Conservation (phyloP, 2,113 vertebrate genomes). For the Nycticorax nycticorax region DNA sequence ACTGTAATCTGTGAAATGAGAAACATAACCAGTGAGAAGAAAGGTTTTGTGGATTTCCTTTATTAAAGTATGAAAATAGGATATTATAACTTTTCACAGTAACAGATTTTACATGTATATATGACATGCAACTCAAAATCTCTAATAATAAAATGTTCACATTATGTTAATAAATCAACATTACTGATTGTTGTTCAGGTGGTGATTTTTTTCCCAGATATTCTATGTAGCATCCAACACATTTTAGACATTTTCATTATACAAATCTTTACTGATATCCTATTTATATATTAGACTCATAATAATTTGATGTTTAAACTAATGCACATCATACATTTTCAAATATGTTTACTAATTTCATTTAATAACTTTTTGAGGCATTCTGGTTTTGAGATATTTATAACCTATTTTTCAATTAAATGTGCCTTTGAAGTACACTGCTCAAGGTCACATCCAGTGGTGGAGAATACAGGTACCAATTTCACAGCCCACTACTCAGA, state of each 20-base stretch:
- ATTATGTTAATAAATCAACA: background rate
- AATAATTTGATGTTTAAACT: background rate
- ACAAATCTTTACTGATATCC: background rate
- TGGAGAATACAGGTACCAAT: background rate
- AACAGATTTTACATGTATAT: background rate
- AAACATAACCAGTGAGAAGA: background rate
- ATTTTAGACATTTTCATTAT: background rate
- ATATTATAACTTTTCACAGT: background rate
- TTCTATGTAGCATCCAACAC: background rate
- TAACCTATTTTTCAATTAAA: background rate
- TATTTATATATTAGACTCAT: background rate
- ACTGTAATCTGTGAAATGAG: background rate
- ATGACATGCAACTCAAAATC: background rate
- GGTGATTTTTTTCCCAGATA: rapidly evolving
- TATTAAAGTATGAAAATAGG: background rate
- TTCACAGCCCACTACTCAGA: constrained; percentile 24
- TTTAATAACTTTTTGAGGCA: background rate
- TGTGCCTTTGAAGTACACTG: background rate
- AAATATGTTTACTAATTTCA: background rate
- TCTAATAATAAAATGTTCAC: background rate
- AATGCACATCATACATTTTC: background rate
- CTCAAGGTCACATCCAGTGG: background rate
- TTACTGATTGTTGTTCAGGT: background rate
- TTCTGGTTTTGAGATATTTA: background rate
- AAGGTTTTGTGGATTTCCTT: background rate